A percentile compares a stretch with the other conserved stretches of the same genome.
phyloP scores from a whole-genome alignment of 2,888 invertebrate species.

The Tetanocera ferruginea region DNA sequence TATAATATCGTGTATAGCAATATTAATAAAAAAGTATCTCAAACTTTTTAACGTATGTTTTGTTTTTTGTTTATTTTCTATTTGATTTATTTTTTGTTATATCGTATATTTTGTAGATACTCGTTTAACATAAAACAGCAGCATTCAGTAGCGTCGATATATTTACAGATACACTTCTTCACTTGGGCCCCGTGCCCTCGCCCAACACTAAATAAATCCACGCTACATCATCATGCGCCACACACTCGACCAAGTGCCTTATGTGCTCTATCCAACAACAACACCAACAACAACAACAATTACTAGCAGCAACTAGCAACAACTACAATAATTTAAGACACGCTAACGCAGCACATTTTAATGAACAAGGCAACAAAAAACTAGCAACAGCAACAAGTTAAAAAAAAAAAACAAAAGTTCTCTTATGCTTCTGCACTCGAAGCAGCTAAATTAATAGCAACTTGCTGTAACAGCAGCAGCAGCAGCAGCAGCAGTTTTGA shows the following conservation, averaged over 20 bases:
- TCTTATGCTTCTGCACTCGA: not conserved
- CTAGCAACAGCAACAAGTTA: slow-evolving; percentile 11
- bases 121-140: not conserved
- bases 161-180: not conserved
- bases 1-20: no score
- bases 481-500: slow-evolving; percentile 9
- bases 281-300: not conserved
- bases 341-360: slow-evolving; percentile 7
- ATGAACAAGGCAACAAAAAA: not conserved
- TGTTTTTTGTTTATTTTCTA: not conserved
- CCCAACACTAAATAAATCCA: not conserved
- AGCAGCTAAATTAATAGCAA: slow-evolving; percentile 18
- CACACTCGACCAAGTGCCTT: not conserved
- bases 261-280: not conserved
- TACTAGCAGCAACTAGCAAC: not conserved
- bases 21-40: no score
- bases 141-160: not conserved
- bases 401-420: not conserved
- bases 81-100: not conserved
- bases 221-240: not conserved
- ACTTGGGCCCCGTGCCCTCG: not conserved
- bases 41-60: not conserved
- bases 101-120: not conserved
- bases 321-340: not conserved
- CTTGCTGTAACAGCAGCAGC: not conserved